These are phyloP conservation scores for Cephalopholis sonnerati DNA, from an alignment of 2,113 vertebrate species.

Conservation along the genomic window DNA sequence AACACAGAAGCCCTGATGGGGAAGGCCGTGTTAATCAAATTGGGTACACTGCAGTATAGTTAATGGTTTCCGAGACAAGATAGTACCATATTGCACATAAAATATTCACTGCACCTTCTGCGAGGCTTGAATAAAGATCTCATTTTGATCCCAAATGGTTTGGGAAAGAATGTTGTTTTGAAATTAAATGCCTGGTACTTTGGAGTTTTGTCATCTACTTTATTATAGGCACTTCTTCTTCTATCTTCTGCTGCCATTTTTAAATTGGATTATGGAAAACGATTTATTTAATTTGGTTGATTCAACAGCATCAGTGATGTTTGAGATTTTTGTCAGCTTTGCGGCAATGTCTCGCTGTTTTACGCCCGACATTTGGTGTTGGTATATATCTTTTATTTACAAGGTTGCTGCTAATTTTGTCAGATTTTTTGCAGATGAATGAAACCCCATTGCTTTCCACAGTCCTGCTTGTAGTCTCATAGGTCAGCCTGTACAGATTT, in stretches of 20 bases:
- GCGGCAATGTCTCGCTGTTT: not conserved
- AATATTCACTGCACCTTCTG: constrained; percentile 71
- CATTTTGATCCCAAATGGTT: constrained; percentile 41
- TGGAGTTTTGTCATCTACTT: constrained; percentile 2
- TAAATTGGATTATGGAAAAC: constrained; percentile 12
- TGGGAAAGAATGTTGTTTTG: constrained; percentile 18
- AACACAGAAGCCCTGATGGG: constrained; percentile 34
- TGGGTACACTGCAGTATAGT: constrained; percentile 40
- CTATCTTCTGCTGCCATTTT: constrained; percentile 1
- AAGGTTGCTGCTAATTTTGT: not conserved
- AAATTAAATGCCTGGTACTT: constrained; percentile 37
- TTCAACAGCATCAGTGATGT: not conserved
- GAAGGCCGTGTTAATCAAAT: constrained; percentile 56
- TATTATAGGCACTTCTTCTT: not conserved
- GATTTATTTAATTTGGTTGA: not conserved
- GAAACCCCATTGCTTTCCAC: not conserved
- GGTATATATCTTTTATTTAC: not conserved
- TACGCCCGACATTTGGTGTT: not conserved
- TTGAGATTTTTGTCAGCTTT: not conserved
- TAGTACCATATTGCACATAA: constrained; percentile 66
- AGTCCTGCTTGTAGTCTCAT: not conserved
- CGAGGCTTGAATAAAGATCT: constrained; percentile 45
- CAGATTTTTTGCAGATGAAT: constrained; percentile 7
- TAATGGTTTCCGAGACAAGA: constrained; percentile 50
- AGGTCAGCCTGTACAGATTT: not conserved